Percentiles rank a stretch among this genome's conserved stretches.
Conservation (phyloP, 2,888 invertebrate species). For the Epinotia nisella region DNA sequence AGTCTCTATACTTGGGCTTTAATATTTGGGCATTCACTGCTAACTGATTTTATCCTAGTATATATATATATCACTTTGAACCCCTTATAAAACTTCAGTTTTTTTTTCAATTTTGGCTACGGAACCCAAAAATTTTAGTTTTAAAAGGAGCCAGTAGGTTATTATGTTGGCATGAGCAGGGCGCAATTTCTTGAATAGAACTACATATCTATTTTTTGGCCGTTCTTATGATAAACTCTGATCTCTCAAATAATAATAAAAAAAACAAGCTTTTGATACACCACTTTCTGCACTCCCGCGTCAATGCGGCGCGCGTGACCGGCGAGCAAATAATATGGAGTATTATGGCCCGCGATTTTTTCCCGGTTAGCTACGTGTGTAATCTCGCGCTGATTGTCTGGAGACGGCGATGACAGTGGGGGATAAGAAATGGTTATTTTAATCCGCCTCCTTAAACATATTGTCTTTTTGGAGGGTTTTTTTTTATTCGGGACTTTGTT, state of each 20-base stretch:
- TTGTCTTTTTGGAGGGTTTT: constrained; percentile 33
- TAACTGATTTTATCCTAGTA: too few relatives aligned
- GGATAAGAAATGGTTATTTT: constrained; percentile 43
- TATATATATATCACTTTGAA: too few relatives aligned
- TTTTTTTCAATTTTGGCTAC: too few relatives aligned
- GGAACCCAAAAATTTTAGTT: too few relatives aligned
- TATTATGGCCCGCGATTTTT: constrained; percentile 56
- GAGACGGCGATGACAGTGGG: constrained; percentile 47
- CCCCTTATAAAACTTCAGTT: too few relatives aligned
- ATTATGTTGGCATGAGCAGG: too few relatives aligned
- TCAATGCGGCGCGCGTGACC: constrained; percentile 42
- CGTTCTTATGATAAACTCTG: too few relatives aligned
- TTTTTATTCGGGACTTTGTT: constrained; percentile 21
- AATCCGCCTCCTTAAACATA: constrained; percentile 41
- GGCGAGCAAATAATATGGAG: constrained; percentile 35
- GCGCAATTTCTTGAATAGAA: too few relatives aligned
- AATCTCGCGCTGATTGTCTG: constrained; percentile 64
- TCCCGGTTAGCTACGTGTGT: constrained; percentile 62
- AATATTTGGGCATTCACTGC: too few relatives aligned
- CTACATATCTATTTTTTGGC: too few relatives aligned
- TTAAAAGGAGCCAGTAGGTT: too few relatives aligned
- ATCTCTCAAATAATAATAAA: not conserved
- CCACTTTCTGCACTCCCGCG: constrained; percentile 26
- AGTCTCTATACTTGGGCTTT: too few relatives aligned
- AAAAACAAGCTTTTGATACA: constrained; percentile 15